phyloP scores from a whole-genome alignment of 2,797 vertebrate species.

The Prunella strophiata region DNA sequence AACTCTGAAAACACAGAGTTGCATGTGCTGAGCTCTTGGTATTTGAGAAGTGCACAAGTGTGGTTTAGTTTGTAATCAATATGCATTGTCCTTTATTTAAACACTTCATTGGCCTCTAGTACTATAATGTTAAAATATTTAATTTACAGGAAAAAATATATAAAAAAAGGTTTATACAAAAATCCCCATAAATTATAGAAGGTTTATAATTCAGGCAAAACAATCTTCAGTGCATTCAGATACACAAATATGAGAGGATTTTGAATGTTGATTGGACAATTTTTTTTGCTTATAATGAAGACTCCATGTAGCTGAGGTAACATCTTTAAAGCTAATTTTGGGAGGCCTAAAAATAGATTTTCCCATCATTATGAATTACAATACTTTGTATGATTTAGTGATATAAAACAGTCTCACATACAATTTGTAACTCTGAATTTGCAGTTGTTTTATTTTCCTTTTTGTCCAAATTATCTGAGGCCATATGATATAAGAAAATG shows the following conservation, averaged over 20 bases:
- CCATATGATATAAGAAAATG: not conserved
- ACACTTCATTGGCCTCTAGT: not conserved
- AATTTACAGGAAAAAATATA: not conserved
- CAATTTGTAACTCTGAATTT: not conserved
- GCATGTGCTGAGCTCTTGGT: not conserved
- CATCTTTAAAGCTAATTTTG: not conserved
- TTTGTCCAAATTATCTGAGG: not conserved
- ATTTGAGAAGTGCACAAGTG: not conserved
- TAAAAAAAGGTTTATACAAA: accelerated
- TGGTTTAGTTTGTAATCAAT: not conserved
- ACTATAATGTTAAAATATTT: not conserved
- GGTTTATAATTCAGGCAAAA: not conserved
- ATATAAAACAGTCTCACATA: not conserved
- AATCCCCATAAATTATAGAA: not conserved
- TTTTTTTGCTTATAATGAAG: not conserved
- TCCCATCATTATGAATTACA: not conserved
- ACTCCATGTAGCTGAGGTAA: not conserved
- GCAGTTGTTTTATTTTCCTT: not conserved
- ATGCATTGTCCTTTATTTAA: not conserved
- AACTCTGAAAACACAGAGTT: not conserved
- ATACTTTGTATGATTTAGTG: not conserved
- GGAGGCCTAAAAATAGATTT: not conserved
- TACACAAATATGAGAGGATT: not conserved
- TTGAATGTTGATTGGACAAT: not conserved
- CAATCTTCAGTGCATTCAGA: not conserved